Base-by-base conservation (phyloP, 2,797 vertebrate species). In the Sebastiscus albofasciatus region DNA sequence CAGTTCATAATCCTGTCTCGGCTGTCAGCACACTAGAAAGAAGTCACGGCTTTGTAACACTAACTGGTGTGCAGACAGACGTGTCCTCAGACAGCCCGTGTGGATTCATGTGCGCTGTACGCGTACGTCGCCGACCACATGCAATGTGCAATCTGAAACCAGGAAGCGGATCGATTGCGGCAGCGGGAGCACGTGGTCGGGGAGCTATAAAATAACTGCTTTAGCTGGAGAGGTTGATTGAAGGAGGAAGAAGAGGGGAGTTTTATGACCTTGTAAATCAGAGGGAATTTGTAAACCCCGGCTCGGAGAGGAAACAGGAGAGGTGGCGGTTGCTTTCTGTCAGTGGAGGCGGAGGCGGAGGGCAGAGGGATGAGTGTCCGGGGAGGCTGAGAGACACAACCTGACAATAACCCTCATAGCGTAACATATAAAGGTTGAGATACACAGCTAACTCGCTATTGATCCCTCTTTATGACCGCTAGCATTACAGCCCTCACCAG, bases 181-280 rank as follows among this genome's bases (percentile, higher is more conserved):
- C 82, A 59, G 67, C 55, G n/a, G 84, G 67, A 87, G 78, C 68
- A 67, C 66, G 39, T 61, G 72, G 79, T 80, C 0, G 1, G 66
- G 56, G 83, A 82, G 85, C 81, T 85, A 87, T 84, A 87, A 89
- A 88, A 87, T 87, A 79, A 81, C 78, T 71, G 85, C 87, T 80
- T 81, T 29, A 81, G 86, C 84, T 73, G 78, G 81, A 73, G 85
- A 83, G 82, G 74, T 64, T 87, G 89, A 90, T 72, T 89, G 78
- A 89, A 84, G 87, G 46, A 49, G 75, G 72, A 75, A 75, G 59
- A 71, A 69, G 80, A 77, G 59, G 77, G 1, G 74, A 71, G 83
- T 77, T 93, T 93, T 92, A 94, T 84, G 92, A 91, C 87, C 90
- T 90, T 92, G 89, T 93, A 93, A 93, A 93, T 93, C 92, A 90